Evolutionary conservation across 2,888 invertebrate species (phyloP).

Genomic region (Phyto melanocephala): DNA sequence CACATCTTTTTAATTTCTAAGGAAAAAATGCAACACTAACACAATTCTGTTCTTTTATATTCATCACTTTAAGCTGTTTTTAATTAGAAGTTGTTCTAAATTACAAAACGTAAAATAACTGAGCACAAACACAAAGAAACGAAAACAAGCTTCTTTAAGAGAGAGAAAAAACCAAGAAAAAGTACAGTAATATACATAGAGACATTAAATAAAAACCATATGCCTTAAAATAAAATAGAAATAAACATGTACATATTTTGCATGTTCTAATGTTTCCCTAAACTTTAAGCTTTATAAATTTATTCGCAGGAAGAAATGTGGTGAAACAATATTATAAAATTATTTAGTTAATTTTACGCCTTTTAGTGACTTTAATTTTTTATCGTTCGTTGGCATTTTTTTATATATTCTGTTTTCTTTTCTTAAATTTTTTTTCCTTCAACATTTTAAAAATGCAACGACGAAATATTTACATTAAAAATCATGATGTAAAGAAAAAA

Average conservation of each 20-base stretch:
- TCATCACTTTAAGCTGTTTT: slow-evolving; percentile 73
- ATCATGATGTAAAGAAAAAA: slow-evolving; percentile 1
- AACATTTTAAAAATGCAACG: slow-evolving; percentile 23
- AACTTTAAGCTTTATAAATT: not conserved
- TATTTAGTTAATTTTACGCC: slow-evolving; percentile 19
- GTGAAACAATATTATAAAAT: not conserved
- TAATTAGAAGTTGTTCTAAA: slow-evolving; percentile 72
- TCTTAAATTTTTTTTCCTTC: too few relatives aligned
- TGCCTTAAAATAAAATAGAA: too few relatives aligned
- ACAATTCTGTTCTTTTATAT: not conserved
- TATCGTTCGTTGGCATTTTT: not conserved
- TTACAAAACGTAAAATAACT: slow-evolving; percentile 65
- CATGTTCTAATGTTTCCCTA: too few relatives aligned
- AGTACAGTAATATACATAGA: not conserved
- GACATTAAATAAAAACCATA: not conserved
- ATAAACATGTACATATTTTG: too few relatives aligned
- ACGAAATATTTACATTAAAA: not conserved
- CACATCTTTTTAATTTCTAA: not conserved
- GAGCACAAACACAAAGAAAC: not conserved
- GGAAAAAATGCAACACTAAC: not conserved
- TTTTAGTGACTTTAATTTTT: slow-evolving; percentile 12
- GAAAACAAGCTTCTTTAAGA: too few relatives aligned
- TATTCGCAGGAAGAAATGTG: not conserved
- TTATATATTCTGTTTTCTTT: too few relatives aligned
- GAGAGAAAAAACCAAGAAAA: not conserved